Base-by-base conservation (phyloP, 2,113 vertebrate species). In the Cyanistes caeruleus region DNA sequence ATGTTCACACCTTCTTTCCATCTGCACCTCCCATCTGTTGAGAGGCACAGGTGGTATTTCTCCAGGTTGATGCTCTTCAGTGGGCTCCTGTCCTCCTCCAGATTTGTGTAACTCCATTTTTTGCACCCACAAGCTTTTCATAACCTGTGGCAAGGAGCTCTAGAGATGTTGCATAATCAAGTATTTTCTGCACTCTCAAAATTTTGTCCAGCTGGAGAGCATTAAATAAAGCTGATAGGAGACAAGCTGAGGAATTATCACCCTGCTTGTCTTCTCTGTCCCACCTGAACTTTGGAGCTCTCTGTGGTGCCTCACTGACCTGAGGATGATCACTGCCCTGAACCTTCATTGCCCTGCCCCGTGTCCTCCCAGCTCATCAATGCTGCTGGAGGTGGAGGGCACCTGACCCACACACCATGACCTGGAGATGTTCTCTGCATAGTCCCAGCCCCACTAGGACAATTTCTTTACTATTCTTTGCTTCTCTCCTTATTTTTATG, bases 251-350 rank as follows among this genome's bases (percentile, higher is more conserved):
- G 72, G 62, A 80, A 62, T 1, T 0, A 28, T 43, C 13, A 24
- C 48, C 35, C 35, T 58, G 4, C 46, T 65, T 74, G 64, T 22
- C 68, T 44, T 77, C n/a, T 27, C 15, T 43, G 24, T 37, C 70
- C 22, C 48, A 39, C 30, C 4, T 15, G 35, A 52, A 30, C 67
- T 76, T 59, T 39, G 60, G 48, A 37, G 18, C 39, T 76, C 22
- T n/a, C 48, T 69, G 2, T 11, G 21, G 15, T 76, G 53, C 41
- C 43, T 60, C 14, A 6, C 31, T 31, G 51, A 17, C 28, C 37
- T 76, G 53, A 64, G 53, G 55, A n/a, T 0, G 0, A 15, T 2
- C 0, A 0, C 1, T 58, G 22, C 24, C 21, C 30, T 37, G 16
- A 48, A 7, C 44, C 25, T 46, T 76, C 25, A 1, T 2, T 81